Base-by-base conservation (phyloP, 2,113 vertebrate genomes). In the Gadus chalcogrammus region DNA sequence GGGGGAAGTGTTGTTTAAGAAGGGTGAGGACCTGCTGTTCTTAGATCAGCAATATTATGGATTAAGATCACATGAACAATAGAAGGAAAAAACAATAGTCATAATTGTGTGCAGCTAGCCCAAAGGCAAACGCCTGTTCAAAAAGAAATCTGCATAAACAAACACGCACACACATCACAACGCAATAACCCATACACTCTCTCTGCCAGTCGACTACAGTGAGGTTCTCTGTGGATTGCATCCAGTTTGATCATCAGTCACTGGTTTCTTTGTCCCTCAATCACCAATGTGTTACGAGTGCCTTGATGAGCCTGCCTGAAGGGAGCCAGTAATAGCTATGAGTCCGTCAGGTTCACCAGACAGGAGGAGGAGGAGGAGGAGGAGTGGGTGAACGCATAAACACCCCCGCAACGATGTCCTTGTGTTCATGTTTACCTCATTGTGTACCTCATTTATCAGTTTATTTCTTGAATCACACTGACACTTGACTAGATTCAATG, bases 231-330 rank as follows among this genome's bases (percentile, higher is more conserved):
- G 58, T 87, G 77, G 85, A 86, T 77, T 70, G 67, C 38, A 73
- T 84, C 85, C 85, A 87, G 82, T 88, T 88, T 87, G 88, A 90
- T 90, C 90, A 83, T 82, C 81, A 85, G 88, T 87, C 90, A 82
- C 82, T 84, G 78, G 76, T 77, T 77, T 85, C 76, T 82, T 85
- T 85, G 86, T 89, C 88, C 85, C 83, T 85, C 89, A 91, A 92
- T 92, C 91, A 91, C 86, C 85, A 90, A 20, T 20, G 20, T 20
- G 20, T 20, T 20, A 20, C 20, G 20, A 20, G 90, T 86, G 84
- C 82, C 83, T 87, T 91, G 89, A 92, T 92, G 86, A 89, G 90
- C 88, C 88, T 77, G 88, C 91, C 90, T 77, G 90, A 87, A 91
- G 90, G 90, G 88, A 86, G 87, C 82, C 74, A 74, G 86, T 80